Conservation (phyloP, 2,888 invertebrate genomes). For the Phalangium opilio region DNA sequence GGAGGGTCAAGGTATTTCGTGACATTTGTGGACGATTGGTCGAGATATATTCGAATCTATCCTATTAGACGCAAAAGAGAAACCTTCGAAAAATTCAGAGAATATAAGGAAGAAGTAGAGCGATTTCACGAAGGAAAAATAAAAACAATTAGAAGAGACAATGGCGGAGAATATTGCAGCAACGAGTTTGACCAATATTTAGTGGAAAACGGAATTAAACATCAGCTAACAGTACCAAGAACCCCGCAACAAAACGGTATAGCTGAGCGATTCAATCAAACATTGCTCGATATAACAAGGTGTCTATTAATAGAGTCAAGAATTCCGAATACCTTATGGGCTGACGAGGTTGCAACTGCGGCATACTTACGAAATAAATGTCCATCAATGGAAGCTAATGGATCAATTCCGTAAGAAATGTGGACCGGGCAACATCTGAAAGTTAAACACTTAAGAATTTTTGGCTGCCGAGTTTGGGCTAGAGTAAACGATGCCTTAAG, state of each 20-base stretch:
- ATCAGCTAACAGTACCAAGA: slow-evolving; percentile 1
- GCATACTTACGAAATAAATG: slow-evolving; percentile 4
- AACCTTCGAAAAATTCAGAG: slow-evolving; percentile 2
- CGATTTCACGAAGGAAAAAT: too few species aligned
- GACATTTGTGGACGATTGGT: slow-evolving; percentile 3
- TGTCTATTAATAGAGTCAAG: slow-evolving; percentile 1
- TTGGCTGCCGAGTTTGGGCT: slow-evolving; percentile 2
- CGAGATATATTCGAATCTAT: not conserved
- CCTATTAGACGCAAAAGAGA: slow-evolving; percentile 2
- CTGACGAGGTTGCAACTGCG: too few species aligned
- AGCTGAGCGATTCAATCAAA: not conserved
- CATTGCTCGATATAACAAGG: not conserved
- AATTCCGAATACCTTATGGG: not conserved
- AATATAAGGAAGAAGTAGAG: not conserved
- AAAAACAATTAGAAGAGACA: too few species aligned
- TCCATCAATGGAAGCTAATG: not conserved
- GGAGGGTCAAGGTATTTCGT: slow-evolving; percentile 4
- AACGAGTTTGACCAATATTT: not conserved
- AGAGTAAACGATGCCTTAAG: not conserved
- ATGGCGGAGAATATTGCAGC: not conserved
- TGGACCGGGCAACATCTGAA: slow-evolving; percentile 1
- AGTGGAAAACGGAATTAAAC: not conserved
- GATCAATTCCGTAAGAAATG: slow-evolving; percentile 1
- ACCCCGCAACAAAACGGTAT: slow-evolving; percentile 2
- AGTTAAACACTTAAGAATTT: too few species aligned